Conservation (phyloP, 2,797 vertebrate species). For the Chelon labrosus region DNA sequence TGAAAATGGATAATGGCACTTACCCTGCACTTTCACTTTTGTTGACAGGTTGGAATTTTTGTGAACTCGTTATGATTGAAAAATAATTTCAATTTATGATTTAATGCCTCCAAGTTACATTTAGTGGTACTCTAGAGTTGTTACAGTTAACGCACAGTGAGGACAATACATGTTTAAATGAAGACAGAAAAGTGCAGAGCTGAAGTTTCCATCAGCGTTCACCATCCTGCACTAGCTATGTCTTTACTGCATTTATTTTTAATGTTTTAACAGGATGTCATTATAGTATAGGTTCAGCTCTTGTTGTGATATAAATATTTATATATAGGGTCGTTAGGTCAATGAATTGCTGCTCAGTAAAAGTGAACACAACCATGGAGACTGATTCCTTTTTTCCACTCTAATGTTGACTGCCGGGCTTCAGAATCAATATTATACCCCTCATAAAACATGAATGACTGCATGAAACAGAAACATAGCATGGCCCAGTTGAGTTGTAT, state of each 20-base stretch:
- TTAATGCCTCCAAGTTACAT: neutral
- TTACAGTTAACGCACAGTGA: neutral
- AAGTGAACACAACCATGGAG: slow-evolving; percentile 34
- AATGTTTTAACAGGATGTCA: slow-evolving; percentile 27
- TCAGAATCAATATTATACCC: slow-evolving; percentile 78
- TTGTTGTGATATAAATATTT: slow-evolving; percentile 46
- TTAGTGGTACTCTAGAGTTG: neutral
- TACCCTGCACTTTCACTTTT: neutral
- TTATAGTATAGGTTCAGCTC: neutral
- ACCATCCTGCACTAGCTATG: neutral
- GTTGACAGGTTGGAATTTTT: slow-evolving; percentile 10
- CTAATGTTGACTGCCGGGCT: slow-evolving; percentile 56
- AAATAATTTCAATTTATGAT: slow-evolving; percentile 11
- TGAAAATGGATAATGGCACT: slow-evolving; percentile 1
- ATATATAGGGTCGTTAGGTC: slow-evolving; percentile 12
- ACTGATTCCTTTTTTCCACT: slow-evolving; percentile 5
- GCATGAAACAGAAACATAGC: slow-evolving; percentile 73
- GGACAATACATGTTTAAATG: slow-evolving; percentile 19
- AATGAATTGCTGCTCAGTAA: slow-evolving; percentile 25
- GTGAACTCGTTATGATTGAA: neutral
- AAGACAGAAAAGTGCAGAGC: slow-evolving; percentile 18
- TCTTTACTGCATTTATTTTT: slow-evolving; percentile 32
- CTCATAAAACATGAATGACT: slow-evolving; percentile 83
- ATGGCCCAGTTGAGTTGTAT: slow-evolving; percentile 74
- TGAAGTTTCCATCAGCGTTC: neutral